These are phyloP conservation scores for Crocidura indochinensis DNA, from an alignment of 2,797 vertebrate genomes.

Conservation along the genomic window DNA sequence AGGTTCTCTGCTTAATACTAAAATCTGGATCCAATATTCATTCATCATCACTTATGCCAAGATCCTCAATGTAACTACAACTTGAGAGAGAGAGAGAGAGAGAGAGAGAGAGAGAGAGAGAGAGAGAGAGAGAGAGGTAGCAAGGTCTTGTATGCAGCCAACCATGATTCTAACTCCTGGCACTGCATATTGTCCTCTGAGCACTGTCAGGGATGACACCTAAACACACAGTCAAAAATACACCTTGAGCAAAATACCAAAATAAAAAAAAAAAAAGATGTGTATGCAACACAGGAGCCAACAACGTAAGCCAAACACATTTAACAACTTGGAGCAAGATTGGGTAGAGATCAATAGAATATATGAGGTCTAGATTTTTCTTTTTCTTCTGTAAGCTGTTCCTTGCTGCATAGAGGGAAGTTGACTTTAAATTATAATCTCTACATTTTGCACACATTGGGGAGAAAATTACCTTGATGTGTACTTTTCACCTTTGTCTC, in stretches of 20 bases:
- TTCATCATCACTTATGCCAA: constrained; percentile 49
- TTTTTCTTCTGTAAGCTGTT: constrained; percentile 21
- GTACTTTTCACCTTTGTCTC: constrained; percentile 41
- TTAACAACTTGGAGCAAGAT: constrained; percentile 59
- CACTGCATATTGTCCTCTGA: too few species aligned
- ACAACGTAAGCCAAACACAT: not conserved
- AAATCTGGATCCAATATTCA: constrained; percentile 44
- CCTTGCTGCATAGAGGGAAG: not conserved
- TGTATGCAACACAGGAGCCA: not conserved
- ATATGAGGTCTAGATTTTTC: not conserved
- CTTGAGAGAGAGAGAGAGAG: too few species aligned
- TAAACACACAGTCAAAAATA: too few species aligned
- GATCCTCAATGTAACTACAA: not conserved
- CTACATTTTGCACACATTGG: not conserved
- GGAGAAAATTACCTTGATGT: not conserved
- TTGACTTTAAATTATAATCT: constrained; percentile 24
- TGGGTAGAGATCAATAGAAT: constrained; percentile 64
- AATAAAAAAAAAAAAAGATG: not conserved
- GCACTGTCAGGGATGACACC: too few species aligned
- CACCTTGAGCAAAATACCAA: not conserved
- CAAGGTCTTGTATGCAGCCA: too few species aligned
- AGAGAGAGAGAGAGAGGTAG: too few species aligned
- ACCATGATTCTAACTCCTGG: too few species aligned
- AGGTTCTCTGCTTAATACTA: constrained; percentile 27
- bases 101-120: too few species aligned